Evolutionary conservation across 2,888 invertebrate species (phyloP).

Genomic region (Apamea sordens): DNA sequence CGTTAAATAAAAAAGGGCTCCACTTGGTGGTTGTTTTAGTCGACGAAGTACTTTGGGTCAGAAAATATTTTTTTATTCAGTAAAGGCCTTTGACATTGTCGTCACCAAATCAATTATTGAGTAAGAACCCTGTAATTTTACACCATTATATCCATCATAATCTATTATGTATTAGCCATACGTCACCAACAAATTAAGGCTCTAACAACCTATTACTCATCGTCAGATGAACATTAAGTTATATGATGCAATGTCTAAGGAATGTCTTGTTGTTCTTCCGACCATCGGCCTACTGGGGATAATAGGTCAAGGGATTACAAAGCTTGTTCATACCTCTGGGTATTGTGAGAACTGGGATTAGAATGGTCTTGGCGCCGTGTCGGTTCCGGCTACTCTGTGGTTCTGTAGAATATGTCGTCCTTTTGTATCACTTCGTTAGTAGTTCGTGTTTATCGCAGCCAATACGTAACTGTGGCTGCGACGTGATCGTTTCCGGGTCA

Average conservation of each 20-base stretch:
- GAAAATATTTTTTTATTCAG: not conserved
- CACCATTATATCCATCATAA: conserved; percentile 17
- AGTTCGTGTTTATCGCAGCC: not conserved
- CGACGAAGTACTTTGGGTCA: no score
- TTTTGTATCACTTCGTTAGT: not conserved
- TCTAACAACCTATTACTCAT: conserved; percentile 44
- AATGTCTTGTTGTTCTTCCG: conserved; percentile 58
- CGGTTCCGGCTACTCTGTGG: not conserved
- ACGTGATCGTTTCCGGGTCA: not conserved
- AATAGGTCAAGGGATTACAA: conserved; percentile 68
- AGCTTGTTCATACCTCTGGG: conserved; percentile 54
- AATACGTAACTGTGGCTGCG: not conserved
- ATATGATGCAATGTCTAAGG: conserved; percentile 62
- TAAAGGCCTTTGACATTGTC: conserved; percentile 22
- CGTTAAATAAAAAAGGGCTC: not conserved
- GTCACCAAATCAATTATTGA: conserved; percentile 33
- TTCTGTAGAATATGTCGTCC: conserved; percentile 7
- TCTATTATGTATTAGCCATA: conserved; percentile 54
- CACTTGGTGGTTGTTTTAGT: not conserved
- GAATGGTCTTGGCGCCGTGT: conserved; percentile 11
- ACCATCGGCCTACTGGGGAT: conserved; percentile 40
- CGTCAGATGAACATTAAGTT: conserved; percentile 49
- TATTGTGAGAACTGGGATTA: conserved; percentile 42
- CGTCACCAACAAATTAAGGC: conserved; percentile 62
- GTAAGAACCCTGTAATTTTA: conserved; percentile 42